Evolutionary conservation across 2,888 invertebrate genomes (phyloP).

Genomic region (Phyllotreta cruciferae): DNA sequence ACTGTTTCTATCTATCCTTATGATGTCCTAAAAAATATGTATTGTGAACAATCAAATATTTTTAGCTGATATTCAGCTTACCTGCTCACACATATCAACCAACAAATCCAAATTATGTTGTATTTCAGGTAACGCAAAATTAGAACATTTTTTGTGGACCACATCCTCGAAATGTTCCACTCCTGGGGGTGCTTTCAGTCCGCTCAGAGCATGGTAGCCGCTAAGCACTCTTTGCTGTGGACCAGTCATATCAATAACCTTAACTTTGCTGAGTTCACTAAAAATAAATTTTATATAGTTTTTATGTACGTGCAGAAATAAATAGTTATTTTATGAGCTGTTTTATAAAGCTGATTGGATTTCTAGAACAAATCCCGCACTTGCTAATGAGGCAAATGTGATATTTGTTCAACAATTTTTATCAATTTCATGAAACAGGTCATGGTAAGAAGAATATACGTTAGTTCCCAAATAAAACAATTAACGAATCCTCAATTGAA

Average conservation of each 20-base stretch:
- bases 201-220: conserved; percentile 90
- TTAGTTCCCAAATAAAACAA: too few relatives aligned
- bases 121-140: conserved; percentile 87
- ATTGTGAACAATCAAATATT: conserved; percentile 6
- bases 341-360: too few relatives aligned
- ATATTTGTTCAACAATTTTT: too few relatives aligned
- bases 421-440: too few relatives aligned
- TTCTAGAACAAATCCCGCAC: too few relatives aligned
- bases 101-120: conserved; percentile 90
- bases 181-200: conserved; percentile 65
- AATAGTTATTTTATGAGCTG: too few relatives aligned
- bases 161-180: conserved; percentile 71
- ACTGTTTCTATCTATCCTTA: conserved; percentile 80
- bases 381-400: too few relatives aligned
- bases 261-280: conserved; percentile 82
- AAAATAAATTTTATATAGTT: conserved; percentile 32
- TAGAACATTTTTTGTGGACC: conserved; percentile 67
- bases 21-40: conserved; percentile 72
- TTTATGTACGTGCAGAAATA: too few relatives aligned
- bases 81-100: conserved; percentile 92
- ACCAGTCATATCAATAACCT: conserved; percentile 99
- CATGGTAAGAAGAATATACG: too few relatives aligned
- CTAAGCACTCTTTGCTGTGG: conserved; percentile 90
- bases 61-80: conserved; percentile 45
- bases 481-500: too few relatives aligned